Evolutionary conservation across 2,888 invertebrate genomes (phyloP), one percentile per base, ranked within the genome.

Genomic region (Tenthredo amoena): DNA sequence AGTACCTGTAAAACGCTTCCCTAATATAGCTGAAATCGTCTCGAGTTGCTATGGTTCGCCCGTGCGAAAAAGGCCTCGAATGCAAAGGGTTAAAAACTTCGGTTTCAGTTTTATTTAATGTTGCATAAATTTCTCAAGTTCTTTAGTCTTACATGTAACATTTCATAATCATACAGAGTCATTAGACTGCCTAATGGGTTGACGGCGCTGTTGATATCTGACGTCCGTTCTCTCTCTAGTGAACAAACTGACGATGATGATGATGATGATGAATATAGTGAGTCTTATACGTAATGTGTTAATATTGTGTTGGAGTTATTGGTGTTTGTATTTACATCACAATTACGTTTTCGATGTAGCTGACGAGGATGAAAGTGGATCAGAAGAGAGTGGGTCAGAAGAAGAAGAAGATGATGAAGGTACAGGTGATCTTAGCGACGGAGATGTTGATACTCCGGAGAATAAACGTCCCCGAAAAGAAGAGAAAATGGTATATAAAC

Each of bases 201-300:
- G 87, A 96, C 95, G 84, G 97, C 96, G 4, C 94, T 97, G 72
- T 93, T 97, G 10, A 96, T 97, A 89, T 96, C 97, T 7, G 97
- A 97, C 91, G 94, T 94, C 7, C 92, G 92, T 84, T 93, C 93
- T 0, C 85, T 76, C 9, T 82, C 79, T 43, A 85, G 72, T 31
- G 87, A 76, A 40, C 84, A 86, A 12, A 92, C 93, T 1, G 91
- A 93, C 3, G 93, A 94, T 37, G 91, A 91, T 7, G 96, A 95
- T 86, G 91, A 91, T 6, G 96, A 95, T 86, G 95, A 94, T 91
- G 94, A 94, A 85, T 83, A 40, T 74, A 34, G 68, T 83, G 15
- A 83, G 83, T 71, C 31, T 68, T 15, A 5, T 10, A 10, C 12
- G 15, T 71, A 47, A n/a, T 37, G 26, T 26, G 15, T 37, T 40